Base-by-base conservation (phyloP, 1,140 invertebrate species). In the Bacillus rossius region DNA sequence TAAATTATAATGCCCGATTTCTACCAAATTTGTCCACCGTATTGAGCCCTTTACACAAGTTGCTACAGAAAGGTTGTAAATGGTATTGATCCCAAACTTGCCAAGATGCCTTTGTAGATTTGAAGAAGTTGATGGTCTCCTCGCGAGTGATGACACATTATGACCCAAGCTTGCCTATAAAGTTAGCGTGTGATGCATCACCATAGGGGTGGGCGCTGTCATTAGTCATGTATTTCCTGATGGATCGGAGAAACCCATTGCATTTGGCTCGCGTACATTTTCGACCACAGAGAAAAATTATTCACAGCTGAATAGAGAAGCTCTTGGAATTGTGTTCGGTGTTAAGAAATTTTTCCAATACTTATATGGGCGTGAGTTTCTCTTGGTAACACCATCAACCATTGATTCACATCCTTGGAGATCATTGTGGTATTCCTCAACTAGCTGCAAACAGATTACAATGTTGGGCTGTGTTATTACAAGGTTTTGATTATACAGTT, bases 221-320 rank as follows among this genome's bases (percentile, higher is more conserved):
- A 26, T 81, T 8, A 60, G 65, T 16, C 77, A 79, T 47, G 48
- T 52, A 2, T 63, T 63, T 41, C n/a, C 55, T 14, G 66, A 75
- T 60, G 74, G 69, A 1, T 17, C 22, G 4, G 75, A 79, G 61
- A 63, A 67, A 10, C 76, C 77, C 1, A 74, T 83, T 16, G 69
- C 69, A 13, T 81, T 65, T 65, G 75, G 70, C 0, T 81, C 77
- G 13, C 65, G 73, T 22, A 73, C 75, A 3, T 63, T 83, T 8
- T 73, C 65, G 16, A 26, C n/a, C 51, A 7, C 2, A 74, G 84
- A 65, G 63, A 67, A 59, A n/a, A 76, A 76, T 13, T 83, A 82
- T 63, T 65, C 69, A 16, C 74, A 80, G 56, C 66, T 79, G 3
- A 77, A 85, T 37, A 75, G 76, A 61, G 81, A 84, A 67, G 77